Percentiles rank a stretch among this genome's conserved stretches.
These are phyloP conservation scores for Drosophila kuntzei DNA, from an alignment of 2,888 invertebrate genomes.

Conservation along the genomic window DNA sequence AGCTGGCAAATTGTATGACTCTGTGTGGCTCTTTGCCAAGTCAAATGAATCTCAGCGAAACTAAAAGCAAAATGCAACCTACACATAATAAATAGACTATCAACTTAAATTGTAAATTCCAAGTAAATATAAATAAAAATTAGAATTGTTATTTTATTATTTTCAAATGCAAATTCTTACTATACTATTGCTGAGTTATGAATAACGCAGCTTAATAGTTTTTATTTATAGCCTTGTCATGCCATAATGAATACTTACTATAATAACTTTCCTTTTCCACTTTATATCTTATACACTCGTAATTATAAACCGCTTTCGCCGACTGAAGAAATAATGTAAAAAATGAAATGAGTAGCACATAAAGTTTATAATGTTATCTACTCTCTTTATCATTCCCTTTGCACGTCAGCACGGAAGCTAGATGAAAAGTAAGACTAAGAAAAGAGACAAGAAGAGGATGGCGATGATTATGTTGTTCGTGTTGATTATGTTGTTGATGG, in stretches of 20 bases:
- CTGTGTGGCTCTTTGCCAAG: constrained; percentile 13
- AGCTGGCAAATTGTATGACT: constrained; percentile 9
- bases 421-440: constrained; percentile 5
- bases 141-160: no score
- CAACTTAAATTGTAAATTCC: background rate
- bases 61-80: background rate
- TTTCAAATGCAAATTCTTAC: background rate
- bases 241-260: constrained; percentile 8
- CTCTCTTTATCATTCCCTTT: constrained; percentile 30
- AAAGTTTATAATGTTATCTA: constrained; percentile 29
- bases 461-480: constrained; percentile 14
- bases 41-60: constrained; percentile 6
- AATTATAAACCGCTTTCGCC: constrained; percentile 18
- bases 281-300: constrained; percentile 4
- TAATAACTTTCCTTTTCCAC: constrained; percentile 5
- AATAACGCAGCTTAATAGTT: background rate
- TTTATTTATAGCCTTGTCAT: background rate
- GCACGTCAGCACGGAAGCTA: constrained; percentile 24
- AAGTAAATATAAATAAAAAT: no score
- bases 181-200: background rate
- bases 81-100: background rate
- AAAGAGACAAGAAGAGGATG: background rate
- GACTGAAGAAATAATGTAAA: background rate
- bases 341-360: constrained; percentile 19
- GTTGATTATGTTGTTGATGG: constrained; percentile 24